phyloP scores from a whole-genome alignment of 2,797 vertebrate genomes.

The Ara ararauna region DNA sequence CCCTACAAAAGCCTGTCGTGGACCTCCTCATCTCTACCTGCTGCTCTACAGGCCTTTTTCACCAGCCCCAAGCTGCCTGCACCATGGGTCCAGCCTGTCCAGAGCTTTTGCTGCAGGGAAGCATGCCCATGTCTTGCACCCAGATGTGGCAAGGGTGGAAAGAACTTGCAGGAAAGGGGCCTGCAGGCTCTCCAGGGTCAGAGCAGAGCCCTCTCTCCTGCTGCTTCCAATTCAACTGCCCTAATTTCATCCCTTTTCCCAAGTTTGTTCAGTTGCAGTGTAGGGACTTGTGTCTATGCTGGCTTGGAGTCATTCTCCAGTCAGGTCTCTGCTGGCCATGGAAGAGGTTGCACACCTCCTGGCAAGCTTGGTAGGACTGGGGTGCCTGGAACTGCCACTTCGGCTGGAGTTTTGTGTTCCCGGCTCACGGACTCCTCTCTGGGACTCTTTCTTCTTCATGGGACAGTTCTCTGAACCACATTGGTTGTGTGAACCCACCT shows the following conservation, averaged over 20 bases:
- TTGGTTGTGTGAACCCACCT: too few species aligned
- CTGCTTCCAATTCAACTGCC: neutral
- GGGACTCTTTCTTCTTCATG: too few species aligned
- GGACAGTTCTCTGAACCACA: too few species aligned
- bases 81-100: neutral
- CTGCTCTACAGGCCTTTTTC: neutral
- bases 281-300: too few species aligned
- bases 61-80: neutral
- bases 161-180: neutral
- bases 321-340: too few species aligned
- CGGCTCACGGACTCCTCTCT: too few species aligned
- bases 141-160: fast-evolving
- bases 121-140: neutral
- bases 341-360: too few species aligned
- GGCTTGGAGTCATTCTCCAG: too few species aligned
- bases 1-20: neutral
- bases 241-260: neutral
- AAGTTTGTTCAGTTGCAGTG: too few species aligned
- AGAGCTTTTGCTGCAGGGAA: neutral
- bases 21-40: neutral
- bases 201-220: neutral
- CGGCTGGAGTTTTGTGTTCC: too few species aligned
- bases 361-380: too few species aligned
- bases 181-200: neutral
- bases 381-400: too few species aligned